phyloP scores from a whole-genome alignment of 1,140 invertebrate species.

The Mizuhopecten yessoensis region DNA sequence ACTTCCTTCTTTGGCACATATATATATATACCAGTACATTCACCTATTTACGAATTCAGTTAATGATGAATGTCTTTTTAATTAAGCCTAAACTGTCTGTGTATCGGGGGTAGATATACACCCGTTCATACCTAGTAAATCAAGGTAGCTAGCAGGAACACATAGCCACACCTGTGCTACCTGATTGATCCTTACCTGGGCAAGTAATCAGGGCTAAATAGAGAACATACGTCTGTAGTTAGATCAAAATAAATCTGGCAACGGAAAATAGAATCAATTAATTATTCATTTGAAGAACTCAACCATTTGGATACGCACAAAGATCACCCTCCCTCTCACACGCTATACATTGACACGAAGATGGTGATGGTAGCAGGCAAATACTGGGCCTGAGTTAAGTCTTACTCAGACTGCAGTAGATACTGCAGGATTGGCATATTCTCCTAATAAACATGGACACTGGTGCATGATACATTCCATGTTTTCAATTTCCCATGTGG shows the following conservation, averaged over 20 bases:
- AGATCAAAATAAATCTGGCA: constrained; percentile 39
- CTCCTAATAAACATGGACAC: neutral
- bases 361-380: neutral
- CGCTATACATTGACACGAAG: neutral
- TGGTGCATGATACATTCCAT: too few relatives aligned
- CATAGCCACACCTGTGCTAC: neutral
- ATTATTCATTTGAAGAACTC: constrained; percentile 32
- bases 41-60: too few relatives aligned
- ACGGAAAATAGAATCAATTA: neutral
- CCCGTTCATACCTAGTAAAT: neutral
- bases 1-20: too few relatives aligned
- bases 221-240: constrained; percentile 26
- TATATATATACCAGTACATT: neutral
- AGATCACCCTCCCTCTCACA: neutral
- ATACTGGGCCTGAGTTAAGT: neutral
- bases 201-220: constrained; percentile 29
- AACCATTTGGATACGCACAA: constrained; percentile 22
- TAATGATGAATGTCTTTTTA: neutral
- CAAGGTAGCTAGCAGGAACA: neutral
- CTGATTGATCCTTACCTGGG: constrained; percentile 23
- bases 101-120: neutral
- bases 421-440: neutral
- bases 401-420: neutral
- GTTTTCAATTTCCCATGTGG: constrained; percentile 8
- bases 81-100: neutral